These are phyloP conservation scores for Pyrgus malvae DNA, from an alignment of 2,888 invertebrate genomes.

Conservation along the genomic window DNA sequence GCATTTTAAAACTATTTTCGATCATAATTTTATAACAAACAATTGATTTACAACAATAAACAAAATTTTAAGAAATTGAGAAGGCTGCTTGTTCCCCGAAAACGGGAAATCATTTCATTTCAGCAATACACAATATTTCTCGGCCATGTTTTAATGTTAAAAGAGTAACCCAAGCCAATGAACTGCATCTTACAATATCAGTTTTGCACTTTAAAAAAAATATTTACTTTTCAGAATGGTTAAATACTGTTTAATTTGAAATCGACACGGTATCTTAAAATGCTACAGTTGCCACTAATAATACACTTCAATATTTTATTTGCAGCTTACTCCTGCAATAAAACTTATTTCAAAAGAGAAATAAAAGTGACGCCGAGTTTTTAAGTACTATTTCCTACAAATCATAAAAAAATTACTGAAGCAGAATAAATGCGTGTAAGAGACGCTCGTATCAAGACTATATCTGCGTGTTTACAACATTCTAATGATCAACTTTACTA, in stretches of 20 bases:
- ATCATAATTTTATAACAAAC: slow-evolving; percentile 5
- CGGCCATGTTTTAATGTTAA: too few species aligned
- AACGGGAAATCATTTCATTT: neutral
- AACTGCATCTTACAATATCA: too few species aligned
- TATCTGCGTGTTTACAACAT: slow-evolving; percentile 11
- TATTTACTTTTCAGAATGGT: too few species aligned
- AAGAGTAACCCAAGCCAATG: too few species aligned
- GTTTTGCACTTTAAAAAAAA: too few species aligned
- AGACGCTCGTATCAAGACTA: slow-evolving; percentile 9
- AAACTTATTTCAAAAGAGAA: neutral
- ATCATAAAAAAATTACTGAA: slow-evolving; percentile 1
- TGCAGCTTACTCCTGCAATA: slow-evolving; percentile 6
- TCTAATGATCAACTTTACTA: slow-evolving; percentile 18
- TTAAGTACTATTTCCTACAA: slow-evolving; percentile 21
- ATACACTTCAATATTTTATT: slow-evolving; percentile 2
- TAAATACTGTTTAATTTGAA: slow-evolving; percentile 5
- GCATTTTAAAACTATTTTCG: neutral
- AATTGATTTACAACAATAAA: slow-evolving; percentile 15
- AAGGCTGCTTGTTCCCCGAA: too few species aligned
- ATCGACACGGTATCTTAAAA: slow-evolving; percentile 5
- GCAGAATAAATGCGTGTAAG: slow-evolving; percentile 12
- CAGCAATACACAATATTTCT: too few species aligned
- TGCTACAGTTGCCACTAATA: slow-evolving; percentile 11
- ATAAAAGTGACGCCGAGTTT: neutral
- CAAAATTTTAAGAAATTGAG: neutral